Evolutionary conservation across 2,888 invertebrate species (phyloP), one percentile per base, ranked within the genome.

Genomic region (Ornithoptera alexandrae): DNA sequence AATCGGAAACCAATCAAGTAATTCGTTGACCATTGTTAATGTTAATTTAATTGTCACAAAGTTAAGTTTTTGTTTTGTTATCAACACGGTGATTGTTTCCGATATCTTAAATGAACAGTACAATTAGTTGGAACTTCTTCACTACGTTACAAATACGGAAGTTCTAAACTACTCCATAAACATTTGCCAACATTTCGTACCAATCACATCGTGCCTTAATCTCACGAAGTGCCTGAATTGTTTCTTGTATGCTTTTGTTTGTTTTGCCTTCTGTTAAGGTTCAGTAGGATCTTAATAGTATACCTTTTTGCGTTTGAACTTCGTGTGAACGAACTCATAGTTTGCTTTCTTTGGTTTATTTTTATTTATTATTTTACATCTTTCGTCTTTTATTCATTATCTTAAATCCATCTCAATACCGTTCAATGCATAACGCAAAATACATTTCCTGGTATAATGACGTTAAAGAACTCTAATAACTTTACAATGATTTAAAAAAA

Each of bases 201-300:
- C 77, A 70, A 81, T 84, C 85, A 84, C 87, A 73, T 81, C 75
- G 92, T 92, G 90, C 92, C 92, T 91, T 91, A 87, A 77, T 72
- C 71, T 72, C 80, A 78, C 76, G 65, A 85, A 84, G 87, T 88
- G 88, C 89, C 88, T 77, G 71, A 72, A 70, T 69, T 72, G 70
- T 79, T 76, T 75, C 72, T 74, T 73, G 70, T 74, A 75, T 72
- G 72, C 62, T 75, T 76, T 68, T 74, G 71, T 74, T 76, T 75
- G 72, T 71, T 77, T 75, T 68, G 80, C 82, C 83, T 88, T 76
- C 83, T 82, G 78, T 73, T 79, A 75, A 64, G 80, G 83, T 87
- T 88, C 80, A 66, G 68, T 22, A 57, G 72, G 75, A 79, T 86
- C 79, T 79, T 78, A 80, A 75, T 76, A 73, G 81, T 77, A 88